Evolutionary conservation across 2,888 invertebrate genomes (phyloP).

Genomic region (Willowsia nigromaculata): DNA sequence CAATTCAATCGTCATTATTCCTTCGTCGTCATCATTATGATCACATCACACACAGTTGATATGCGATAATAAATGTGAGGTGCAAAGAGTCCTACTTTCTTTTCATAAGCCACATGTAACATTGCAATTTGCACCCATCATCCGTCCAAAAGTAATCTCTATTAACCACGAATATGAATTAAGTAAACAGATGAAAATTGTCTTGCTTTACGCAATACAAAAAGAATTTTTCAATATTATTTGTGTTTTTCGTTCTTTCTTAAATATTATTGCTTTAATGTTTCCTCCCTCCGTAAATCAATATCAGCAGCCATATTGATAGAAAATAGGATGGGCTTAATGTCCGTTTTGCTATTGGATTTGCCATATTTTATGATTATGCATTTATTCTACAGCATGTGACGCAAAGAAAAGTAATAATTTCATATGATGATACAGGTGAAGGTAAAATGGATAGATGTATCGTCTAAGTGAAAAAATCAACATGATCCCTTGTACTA

Average conservation of each 20-base stretch:
- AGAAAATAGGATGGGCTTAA: constrained; percentile 50
- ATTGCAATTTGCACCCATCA: background rate
- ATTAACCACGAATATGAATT: background rate
- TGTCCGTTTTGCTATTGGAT: constrained; percentile 39
- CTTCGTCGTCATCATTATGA: background rate
- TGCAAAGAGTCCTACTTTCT: background rate
- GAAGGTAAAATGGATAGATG: background rate
- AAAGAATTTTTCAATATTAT: background rate
- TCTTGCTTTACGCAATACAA: constrained; percentile 9
- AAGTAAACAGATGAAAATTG: constrained; percentile 25
- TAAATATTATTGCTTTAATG: constrained; percentile 6
- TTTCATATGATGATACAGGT: background rate
- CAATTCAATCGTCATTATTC: background rate
- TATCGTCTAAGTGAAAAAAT: constrained; percentile 14
- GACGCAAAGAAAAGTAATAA: background rate
- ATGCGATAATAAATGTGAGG: background rate
- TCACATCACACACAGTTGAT: background rate
- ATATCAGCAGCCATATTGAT: background rate
- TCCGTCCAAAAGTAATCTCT: background rate
- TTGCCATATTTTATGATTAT: constrained; percentile 56
- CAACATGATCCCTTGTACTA: constrained; percentile 13
- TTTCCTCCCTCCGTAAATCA: constrained; percentile 32
- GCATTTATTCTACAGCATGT: constrained; percentile 22
- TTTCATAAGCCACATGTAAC: background rate
- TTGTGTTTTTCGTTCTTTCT: background rate